These are phyloP conservation scores for Pocillopora meandrina DNA, from an alignment of 92 coral and sea anemone genomes.

Conservation along the genomic window DNA sequence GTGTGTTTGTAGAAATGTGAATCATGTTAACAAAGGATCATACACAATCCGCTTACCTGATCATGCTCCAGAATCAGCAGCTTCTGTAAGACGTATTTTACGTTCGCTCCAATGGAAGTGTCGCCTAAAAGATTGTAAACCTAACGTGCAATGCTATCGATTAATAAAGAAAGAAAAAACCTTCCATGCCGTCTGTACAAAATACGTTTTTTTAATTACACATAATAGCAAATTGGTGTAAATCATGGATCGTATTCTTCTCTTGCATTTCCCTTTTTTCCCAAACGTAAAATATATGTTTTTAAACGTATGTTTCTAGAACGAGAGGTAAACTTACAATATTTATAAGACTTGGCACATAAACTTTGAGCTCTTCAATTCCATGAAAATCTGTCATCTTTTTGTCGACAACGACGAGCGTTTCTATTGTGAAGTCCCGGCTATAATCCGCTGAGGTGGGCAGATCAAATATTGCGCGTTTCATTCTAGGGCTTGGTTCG, in stretches of 20 bases:
- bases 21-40: too few relatives aligned
- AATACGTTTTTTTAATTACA: not conserved
- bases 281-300: not conserved
- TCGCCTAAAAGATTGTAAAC: conserved; percentile 62
- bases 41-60: conserved; percentile 27
- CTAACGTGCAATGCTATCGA: conserved; percentile 8
- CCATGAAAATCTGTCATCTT: conserved; percentile 74
- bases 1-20: too few relatives aligned
- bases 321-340: conserved; percentile 45
- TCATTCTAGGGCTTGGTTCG: not conserved
- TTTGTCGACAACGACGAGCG: conserved; percentile 71
- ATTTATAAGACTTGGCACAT: conserved; percentile 65
- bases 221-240: too few relatives aligned
- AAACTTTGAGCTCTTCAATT: conserved; percentile 52
- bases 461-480: conserved; percentile 22
- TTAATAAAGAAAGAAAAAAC: too few relatives aligned
- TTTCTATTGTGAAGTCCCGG: conserved; percentile 48
- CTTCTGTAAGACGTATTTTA: conserved; percentile 59
- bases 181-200: too few relatives aligned
- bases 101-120: conserved; percentile 61
- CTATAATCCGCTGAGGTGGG: conserved; percentile 26
- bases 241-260: not conserved
- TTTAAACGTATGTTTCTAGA: not conserved
- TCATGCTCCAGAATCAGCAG: conserved; percentile 64
- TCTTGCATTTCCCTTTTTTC: not conserved